These are phyloP conservation scores for Himalopsyche tibetana DNA, from an alignment of 2,888 invertebrate genomes.

Conservation along the genomic window DNA sequence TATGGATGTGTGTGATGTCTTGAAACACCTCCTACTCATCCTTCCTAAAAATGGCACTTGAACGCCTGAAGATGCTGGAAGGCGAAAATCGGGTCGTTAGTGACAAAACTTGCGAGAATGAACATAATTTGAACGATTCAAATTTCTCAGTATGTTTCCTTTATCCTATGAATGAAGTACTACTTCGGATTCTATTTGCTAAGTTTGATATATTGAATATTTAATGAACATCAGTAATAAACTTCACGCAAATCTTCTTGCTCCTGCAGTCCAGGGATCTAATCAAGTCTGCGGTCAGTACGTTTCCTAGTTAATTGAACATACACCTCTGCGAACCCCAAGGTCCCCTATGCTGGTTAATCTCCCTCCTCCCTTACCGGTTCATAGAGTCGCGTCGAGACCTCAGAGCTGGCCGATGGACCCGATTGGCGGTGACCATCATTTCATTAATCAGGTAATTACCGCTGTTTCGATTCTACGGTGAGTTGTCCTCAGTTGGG, in stretches of 20 bases:
- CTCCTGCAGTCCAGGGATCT: conserved; percentile 14
- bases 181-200: too few relatives aligned
- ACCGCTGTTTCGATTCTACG: conserved; percentile 56
- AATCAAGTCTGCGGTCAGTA: conserved; percentile 48
- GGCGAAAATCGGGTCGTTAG: too few relatives aligned
- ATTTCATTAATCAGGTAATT: conserved; percentile 59
- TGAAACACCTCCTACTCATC: too few relatives aligned
- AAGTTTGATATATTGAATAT: background rate
- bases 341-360: background rate
- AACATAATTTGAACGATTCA: too few relatives aligned
- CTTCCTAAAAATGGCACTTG: too few relatives aligned
- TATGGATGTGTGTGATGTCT: too few relatives aligned
- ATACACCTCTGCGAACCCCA: background rate
- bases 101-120: too few relatives aligned
- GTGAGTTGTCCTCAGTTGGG: background rate
- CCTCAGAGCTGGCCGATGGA: conserved; percentile 34
- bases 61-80: too few relatives aligned
- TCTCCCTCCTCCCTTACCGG: background rate
- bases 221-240: background rate
- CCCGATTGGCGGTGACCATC: conserved; percentile 50
- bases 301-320: conserved; percentile 47
- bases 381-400: conserved; percentile 17
- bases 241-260: conserved; percentile 39
- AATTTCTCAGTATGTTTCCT: too few relatives aligned
- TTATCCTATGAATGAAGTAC: too few relatives aligned